Base-by-base conservation (phyloP, 2,113 vertebrate genomes). In the Laticauda laticaudata region DNA sequence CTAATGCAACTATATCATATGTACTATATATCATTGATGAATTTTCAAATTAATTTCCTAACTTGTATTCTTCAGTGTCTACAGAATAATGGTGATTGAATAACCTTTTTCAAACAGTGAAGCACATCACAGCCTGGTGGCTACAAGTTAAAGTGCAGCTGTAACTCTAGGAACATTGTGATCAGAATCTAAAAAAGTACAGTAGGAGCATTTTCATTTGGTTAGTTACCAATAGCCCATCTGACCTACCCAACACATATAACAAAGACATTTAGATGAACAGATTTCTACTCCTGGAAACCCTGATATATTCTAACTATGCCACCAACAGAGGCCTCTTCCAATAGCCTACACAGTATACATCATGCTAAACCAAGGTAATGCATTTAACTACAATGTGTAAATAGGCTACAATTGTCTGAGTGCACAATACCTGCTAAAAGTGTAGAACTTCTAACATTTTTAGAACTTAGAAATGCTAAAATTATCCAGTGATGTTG, bases 41-140 rank as follows among this genome's bases (percentile, higher is more conserved):
- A 1, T 91, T 56, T 90, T 94, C 81, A 92, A 89, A 90, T 53
- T 4, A 1, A 34, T 48, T 59, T 18, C 53, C 21, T 88, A n/a
- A 81, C 88, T 51, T 0, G 43, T 18, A 20, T 86, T 10, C 92
- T 93, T 88, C 91, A 24, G 8, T 94, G 26, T 29, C 57, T 39
- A 23, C 34, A 94, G 93, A 89, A 88, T 48, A 90, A 29, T 45
- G 56, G 57, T 29, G 88, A 88, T 45, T 11, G 26, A 89, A 29
- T 91, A 64, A 29, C 21, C 85, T 12, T 7, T 87, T 86, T 96
- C 55, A 64, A 92, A 87, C 92, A 92, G 12, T 24, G 55, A 93
- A 92, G 89, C 23, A 24, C 39, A 94, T 56, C 20, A 89, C 0
- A 0, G 57, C 57, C 45, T 24, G 21, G 91, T 5, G n/a, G 53